Percentiles rank a stretch among this genome's conserved stretches.
Evolutionary conservation across 2,888 invertebrate genomes (phyloP).

Genomic region (Andrena camellia): DNA sequence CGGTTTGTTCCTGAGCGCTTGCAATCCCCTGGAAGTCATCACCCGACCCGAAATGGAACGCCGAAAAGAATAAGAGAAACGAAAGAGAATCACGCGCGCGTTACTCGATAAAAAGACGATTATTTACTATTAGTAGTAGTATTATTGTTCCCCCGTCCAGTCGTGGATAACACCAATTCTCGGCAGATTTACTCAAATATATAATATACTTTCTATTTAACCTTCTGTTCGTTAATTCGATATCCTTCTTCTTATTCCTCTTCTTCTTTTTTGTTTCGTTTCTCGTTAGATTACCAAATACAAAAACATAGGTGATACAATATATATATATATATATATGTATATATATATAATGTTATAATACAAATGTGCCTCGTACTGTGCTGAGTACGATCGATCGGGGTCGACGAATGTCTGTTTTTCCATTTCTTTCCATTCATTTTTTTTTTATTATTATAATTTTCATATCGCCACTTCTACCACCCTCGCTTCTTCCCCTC

Average conservation of each 20-base stretch:
- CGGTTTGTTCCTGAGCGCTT: constrained; percentile 37
- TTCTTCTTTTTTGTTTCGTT: constrained; percentile 30
- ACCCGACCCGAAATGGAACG: neutral
- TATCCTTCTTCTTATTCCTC: constrained; percentile 73
- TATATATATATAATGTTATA: constrained; percentile 81
- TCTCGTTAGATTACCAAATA: constrained; percentile 83
- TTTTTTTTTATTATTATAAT: constrained; percentile 53
- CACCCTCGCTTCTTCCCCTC: constrained; percentile 54
- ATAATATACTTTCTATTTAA: constrained; percentile 84
- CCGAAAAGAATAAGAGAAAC: neutral
- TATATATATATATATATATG: constrained; percentile 78
- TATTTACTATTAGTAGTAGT: neutral
- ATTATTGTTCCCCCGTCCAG: constrained; percentile 45
- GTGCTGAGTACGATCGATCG: constrained; percentile 69
- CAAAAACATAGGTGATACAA: constrained; percentile 84
- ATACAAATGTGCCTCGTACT: constrained; percentile 81
- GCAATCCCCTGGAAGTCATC: neutral
- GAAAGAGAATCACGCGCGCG: constrained; percentile 5
- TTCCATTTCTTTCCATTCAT: neutral
- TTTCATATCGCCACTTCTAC: constrained; percentile 75
- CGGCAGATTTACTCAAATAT: constrained; percentile 82
- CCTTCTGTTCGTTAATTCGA: constrained; percentile 81
- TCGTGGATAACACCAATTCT: constrained; percentile 81
- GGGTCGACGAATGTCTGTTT: constrained; percentile 30
- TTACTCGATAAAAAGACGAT: constrained; percentile 22